Percentiles rank a stretch among this genome's conserved stretches.
These are phyloP conservation scores for Coremacera marginata DNA, from an alignment of 2,888 invertebrate species.

Conservation along the genomic window DNA sequence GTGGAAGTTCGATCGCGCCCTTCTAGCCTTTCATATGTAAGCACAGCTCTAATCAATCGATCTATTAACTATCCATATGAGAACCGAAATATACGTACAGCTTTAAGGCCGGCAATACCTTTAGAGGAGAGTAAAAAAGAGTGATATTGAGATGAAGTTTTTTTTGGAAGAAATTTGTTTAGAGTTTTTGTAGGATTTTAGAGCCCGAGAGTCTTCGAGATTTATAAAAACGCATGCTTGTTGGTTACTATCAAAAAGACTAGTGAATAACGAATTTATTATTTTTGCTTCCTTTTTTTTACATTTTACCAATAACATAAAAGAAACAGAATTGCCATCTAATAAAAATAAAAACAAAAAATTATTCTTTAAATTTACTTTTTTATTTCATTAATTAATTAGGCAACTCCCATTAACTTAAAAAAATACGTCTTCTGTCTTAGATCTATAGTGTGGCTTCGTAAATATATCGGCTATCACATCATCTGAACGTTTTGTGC, in stretches of 20 bases:
- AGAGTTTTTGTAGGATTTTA: not conserved
- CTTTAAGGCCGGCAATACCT: too few species aligned
- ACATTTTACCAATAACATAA: not conserved
- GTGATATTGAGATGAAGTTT: too few species aligned
- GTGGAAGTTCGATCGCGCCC: too few species aligned
- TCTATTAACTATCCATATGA: too few species aligned
- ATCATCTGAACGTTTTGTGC: constrained; percentile 10
- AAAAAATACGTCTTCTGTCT: not conserved
- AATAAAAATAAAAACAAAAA: not conserved
- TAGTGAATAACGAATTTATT: not conserved
- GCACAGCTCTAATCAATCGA: too few species aligned
- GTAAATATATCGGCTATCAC: constrained; percentile 22
- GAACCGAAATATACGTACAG: too few species aligned
- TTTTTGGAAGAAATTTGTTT: too few species aligned
- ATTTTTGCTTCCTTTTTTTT: not conserved
- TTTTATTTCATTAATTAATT: constrained; percentile 22
- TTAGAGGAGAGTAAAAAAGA: too few species aligned
- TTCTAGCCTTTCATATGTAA: too few species aligned
- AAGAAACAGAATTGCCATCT: not conserved
- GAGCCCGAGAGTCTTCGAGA: not conserved
- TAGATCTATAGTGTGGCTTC: constrained; percentile 9
- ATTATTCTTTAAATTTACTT: not conserved
- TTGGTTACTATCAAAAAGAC: not conserved
- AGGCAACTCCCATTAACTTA: constrained; percentile 1
- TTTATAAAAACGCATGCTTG: not conserved